phyloP scores from a whole-genome alignment of 53 echinoderm and acorn worm genomes.

The Echinarachnius parma region DNA sequence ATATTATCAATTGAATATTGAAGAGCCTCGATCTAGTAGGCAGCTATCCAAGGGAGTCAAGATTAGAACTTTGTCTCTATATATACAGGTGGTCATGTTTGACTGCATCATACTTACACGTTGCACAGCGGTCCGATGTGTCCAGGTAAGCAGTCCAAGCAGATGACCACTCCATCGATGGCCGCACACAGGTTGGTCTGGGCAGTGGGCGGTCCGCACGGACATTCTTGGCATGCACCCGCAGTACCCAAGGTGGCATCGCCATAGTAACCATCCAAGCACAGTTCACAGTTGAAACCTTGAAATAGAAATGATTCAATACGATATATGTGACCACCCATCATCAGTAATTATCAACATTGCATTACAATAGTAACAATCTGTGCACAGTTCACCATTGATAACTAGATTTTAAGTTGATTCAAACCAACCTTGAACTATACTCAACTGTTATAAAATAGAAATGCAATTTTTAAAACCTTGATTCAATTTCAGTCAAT shows the following conservation, averaged over 20 bases:
- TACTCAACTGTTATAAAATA: too few relatives aligned
- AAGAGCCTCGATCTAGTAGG: too few relatives aligned
- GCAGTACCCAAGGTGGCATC: conserved; percentile 74
- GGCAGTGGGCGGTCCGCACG: conserved; percentile 68
- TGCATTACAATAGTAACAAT: too few relatives aligned
- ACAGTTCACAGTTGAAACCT: conserved; percentile 88
- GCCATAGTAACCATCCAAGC: conserved; percentile 83
- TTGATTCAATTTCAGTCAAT: too few relatives aligned
- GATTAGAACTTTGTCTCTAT: too few relatives aligned
- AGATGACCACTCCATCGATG: conserved; percentile 64
- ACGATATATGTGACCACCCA: background rate
- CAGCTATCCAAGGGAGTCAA: too few relatives aligned
- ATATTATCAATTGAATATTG: too few relatives aligned
- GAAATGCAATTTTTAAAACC: too few relatives aligned
- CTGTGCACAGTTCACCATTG: too few relatives aligned
- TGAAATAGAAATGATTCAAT: background rate
- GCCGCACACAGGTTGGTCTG: conserved; percentile 44
- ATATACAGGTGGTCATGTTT: too few relatives aligned
- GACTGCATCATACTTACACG: conserved; percentile 60
- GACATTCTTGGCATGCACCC: conserved; percentile 71
- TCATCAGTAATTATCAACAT: background rate
- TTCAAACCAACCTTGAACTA: too few relatives aligned
- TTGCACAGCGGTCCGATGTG: conserved; percentile 80
- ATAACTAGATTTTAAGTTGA: too few relatives aligned
- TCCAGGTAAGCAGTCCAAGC: conserved; percentile 61